Evolutionary conservation across 2,113 vertebrate species (phyloP), one percentile per base, ranked within the genome.

Genomic region (Laticauda laticaudata): DNA sequence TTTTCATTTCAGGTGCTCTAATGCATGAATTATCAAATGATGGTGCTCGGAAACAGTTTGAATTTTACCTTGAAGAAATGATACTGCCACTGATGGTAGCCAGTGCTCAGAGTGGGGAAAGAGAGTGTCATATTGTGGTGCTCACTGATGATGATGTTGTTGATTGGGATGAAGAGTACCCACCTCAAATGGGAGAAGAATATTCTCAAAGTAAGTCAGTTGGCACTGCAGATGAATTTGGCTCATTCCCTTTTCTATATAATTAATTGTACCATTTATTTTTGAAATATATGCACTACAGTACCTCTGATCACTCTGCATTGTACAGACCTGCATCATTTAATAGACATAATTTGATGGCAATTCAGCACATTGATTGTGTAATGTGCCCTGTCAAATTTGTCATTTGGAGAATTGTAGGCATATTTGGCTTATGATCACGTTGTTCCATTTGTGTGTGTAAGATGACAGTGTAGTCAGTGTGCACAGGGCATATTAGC

Each of bases 11-110:
- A 99, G 99, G 99, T 97, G 99, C 99, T 93, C 98, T 99, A 92
- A 99, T 99, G 99, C 99, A 99, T 93, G 99, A 99, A 95, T 97
- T 99, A 90, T 99, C 99, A 87, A 99, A 99, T 48, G 99, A 99
- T 48, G 99, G 99, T 81, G 99, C 99, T 95, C 99, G 99, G 85
- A 97, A 97, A 94, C 99, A 99, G 39, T 99, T 99, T 97, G 99
- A 99, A 96, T 99, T 99, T 95, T 99, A 99, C 95, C 97, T 99
- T 93, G 99, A 99, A 96, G 99, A 99, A 97, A 99, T 99, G 99
- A 99, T 99, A 95, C 97, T 99, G 5, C 99, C 99, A 2, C 94
- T 99, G 91, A 99, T 99, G 99, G 99, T 99, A 85, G 98, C 99
- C 93, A 99, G 99, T 87, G 99, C 99, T 94, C 99, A 99, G 29